A percentile compares a stretch with the other conserved stretches of the same genome.
These are phyloP conservation scores for Leucania comma DNA, from an alignment of 2,888 invertebrate species.

Conservation along the genomic window DNA sequence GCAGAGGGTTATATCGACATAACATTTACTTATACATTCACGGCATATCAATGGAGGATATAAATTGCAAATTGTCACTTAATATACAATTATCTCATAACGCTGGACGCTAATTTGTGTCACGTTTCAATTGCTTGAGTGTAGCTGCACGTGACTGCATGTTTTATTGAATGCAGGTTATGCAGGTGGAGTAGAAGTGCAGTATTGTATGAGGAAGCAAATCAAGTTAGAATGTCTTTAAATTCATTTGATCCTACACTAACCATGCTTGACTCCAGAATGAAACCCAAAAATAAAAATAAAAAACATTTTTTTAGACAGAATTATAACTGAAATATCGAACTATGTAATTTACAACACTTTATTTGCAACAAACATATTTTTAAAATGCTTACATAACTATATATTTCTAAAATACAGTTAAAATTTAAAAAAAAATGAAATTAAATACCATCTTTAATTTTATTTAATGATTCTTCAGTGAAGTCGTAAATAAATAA, in stretches of 20 bases:
- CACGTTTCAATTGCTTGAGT: slow-evolving; percentile 60
- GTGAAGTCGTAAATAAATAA: neutral
- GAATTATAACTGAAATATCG: neutral
- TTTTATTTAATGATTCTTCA: neutral
- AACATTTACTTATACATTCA: slow-evolving; percentile 17
- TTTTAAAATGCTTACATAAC: neutral
- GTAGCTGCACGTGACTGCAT: slow-evolving; percentile 52
- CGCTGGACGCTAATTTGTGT: slow-evolving; percentile 52
- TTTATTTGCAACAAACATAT: too few species aligned
- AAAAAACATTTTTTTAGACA: too few species aligned
- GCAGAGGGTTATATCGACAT: neutral
- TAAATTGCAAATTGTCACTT: slow-evolving; percentile 66
- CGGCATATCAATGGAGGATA: slow-evolving; percentile 56
- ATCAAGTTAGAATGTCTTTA: neutral
- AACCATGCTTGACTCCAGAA: neutral
- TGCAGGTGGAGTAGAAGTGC: neutral
- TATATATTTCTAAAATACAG: neutral
- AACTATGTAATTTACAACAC: neutral
- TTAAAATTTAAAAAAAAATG: neutral
- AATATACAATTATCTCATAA: slow-evolving; percentile 58
- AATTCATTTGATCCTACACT: neutral
- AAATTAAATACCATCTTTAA: neutral
- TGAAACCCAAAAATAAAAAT: neutral
- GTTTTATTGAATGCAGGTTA: slow-evolving; percentile 1
- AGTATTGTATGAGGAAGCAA: neutral